Percentiles rank a stretch among this genome's conserved stretches.
These are phyloP conservation scores for Temnothorax longispinosus DNA, from an alignment of 1,140 invertebrate genomes.

Conservation along the genomic window DNA sequence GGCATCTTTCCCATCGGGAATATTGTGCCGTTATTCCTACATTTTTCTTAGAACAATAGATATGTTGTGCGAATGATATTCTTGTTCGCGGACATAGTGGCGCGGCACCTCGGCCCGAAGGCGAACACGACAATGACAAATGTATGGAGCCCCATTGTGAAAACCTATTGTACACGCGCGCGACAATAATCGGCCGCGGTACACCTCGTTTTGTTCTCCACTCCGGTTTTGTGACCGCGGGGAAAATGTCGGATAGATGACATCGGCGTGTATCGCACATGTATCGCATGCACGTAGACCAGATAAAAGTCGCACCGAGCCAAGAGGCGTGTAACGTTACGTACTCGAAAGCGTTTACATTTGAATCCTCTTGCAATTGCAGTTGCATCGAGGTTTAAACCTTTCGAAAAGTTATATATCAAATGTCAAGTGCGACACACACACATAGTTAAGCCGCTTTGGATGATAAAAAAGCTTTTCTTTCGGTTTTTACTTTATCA, in stretches of 20 bases:
- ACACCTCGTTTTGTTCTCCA: constrained; percentile 47
- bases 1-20: not conserved
- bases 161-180: constrained; percentile 53
- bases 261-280: not conserved
- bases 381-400: constrained; percentile 17
- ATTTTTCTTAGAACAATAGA: constrained; percentile 55
- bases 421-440: constrained; percentile 16
- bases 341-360: constrained; percentile 1
- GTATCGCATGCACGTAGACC: constrained; percentile 25
- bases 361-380: constrained; percentile 1
- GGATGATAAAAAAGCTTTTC: not conserved
- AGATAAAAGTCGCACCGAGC: constrained; percentile 34
- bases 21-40: not conserved
- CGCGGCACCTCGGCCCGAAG: not conserved
- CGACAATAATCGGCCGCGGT: constrained; percentile 55
- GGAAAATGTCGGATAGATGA: not conserved
- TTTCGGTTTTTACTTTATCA: not conserved
- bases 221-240: constrained; percentile 23
- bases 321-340: constrained; percentile 33
- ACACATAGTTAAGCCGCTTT: not conserved
- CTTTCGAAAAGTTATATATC: not conserved
- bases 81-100: not conserved
- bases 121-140: not conserved
- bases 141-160: constrained; percentile 54
- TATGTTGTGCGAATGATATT: constrained; percentile 26